Percentiles rank a stretch among this genome's conserved stretches.
phyloP scores from a whole-genome alignment of 2,797 vertebrate species.

The Forpus xanthops region DNA sequence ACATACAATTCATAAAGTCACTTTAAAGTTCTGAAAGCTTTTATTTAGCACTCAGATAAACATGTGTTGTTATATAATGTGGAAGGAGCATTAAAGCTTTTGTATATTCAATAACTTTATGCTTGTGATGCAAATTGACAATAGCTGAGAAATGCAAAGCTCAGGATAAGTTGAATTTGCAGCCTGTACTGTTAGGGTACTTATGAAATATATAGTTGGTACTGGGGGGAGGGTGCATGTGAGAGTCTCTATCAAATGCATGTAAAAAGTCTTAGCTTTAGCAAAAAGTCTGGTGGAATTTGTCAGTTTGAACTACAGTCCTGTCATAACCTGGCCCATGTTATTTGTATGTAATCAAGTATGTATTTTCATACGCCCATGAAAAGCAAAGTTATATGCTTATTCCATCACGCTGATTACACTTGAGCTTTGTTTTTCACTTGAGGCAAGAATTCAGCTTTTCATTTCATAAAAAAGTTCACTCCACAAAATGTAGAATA shows the following conservation, averaged over 20 bases:
- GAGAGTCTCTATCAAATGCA: background rate
- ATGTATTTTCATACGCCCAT: background rate
- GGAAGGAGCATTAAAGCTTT: constrained; percentile 53
- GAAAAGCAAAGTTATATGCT: background rate
- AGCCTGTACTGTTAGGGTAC: background rate
- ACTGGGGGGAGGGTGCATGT: rapidly evolving
- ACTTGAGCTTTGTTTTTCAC: background rate
- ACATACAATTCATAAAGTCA: constrained; percentile 68
- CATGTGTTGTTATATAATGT: constrained; percentile 29
- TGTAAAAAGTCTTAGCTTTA: background rate
- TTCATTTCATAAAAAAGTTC: background rate
- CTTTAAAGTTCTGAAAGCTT: constrained; percentile 67
- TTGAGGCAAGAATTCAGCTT: background rate
- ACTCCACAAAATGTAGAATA: rapidly evolving
- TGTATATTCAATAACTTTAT: constrained; percentile 58
- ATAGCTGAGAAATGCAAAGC: constrained; percentile 55
- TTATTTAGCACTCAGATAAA: constrained; percentile 60
- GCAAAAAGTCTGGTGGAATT: background rate
- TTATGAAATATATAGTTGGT: background rate
- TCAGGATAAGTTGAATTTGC: constrained; percentile 31
- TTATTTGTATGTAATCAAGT: background rate
- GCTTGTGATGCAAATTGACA: constrained; percentile 63
- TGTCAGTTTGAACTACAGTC: background rate
- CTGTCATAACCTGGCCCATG: background rate
- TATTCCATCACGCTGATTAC: background rate